Conservation (phyloP, 2,113 vertebrate genomes). For the Pontoporia blainvillei region DNA sequence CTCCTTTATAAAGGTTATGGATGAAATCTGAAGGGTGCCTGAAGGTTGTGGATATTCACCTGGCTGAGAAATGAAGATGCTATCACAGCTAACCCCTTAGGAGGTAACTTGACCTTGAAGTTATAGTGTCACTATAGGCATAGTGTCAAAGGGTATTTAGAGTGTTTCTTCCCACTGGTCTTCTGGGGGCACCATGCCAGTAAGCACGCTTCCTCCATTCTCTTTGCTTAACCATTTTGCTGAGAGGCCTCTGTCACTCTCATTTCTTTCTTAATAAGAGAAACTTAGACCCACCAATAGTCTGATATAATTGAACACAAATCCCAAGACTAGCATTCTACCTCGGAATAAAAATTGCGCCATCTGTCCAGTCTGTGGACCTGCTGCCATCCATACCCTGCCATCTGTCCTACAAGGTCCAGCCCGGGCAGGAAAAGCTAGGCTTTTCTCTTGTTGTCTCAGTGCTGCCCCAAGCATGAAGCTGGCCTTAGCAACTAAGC, state of each 20-base stretch:
- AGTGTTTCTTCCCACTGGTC: neutral
- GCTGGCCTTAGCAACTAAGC: neutral
- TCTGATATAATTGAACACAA: neutral
- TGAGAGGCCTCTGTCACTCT: neutral
- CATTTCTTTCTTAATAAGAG: neutral
- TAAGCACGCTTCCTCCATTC: neutral
- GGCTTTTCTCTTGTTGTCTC: neutral
- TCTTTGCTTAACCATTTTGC: neutral
- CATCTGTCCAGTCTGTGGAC: slow-evolving; percentile 13
- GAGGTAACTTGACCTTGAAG: neutral
- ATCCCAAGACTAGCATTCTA: neutral
- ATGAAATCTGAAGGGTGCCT: neutral
- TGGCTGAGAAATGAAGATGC: neutral
- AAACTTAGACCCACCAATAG: neutral
- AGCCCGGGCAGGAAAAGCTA: neutral
- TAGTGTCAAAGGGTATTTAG: neutral
- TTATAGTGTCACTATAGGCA: too few relatives aligned
- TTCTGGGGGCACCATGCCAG: neutral
- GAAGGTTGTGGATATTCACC: neutral
- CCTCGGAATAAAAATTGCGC: neutral
- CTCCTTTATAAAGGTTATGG: neutral
- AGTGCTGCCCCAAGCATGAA: neutral
- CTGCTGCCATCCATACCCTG: neutral
- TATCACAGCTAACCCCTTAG: neutral
- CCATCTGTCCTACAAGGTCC: slow-evolving; percentile 15